A percentile compares a stretch with the other conserved stretches of the same genome.
phyloP scores from a whole-genome alignment of 2,888 invertebrate species.

The Venusia cambrica region DNA sequence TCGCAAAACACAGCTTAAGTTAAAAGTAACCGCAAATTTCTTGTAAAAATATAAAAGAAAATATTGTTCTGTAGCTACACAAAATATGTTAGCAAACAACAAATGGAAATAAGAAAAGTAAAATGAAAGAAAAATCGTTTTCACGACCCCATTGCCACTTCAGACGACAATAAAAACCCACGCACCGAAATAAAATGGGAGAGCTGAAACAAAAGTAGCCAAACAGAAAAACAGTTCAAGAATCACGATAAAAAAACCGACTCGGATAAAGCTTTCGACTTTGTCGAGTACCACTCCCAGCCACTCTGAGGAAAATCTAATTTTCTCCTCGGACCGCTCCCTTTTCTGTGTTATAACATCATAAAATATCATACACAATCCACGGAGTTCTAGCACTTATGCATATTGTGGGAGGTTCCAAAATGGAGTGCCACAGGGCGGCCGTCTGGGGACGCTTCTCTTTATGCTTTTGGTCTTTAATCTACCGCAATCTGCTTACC shows the following conservation, averaged over 20 bases:
- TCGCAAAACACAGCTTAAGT: too few species aligned
- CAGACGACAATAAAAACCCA: conserved; percentile 51
- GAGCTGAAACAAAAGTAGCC: conserved; percentile 62
- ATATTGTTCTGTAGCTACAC: conserved; percentile 11
- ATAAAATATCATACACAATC: conserved; percentile 60
- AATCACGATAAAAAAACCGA: conserved; percentile 61
- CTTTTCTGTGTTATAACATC: conserved; percentile 58
- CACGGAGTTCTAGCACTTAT: conserved; percentile 65
- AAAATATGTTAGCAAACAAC: conserved; percentile 35
- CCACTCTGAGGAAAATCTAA: conserved; percentile 74
- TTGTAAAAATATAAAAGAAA: too few species aligned
- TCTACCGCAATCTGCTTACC: conserved; percentile 80
- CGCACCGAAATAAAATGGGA: conserved; percentile 59
- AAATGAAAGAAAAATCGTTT: conserved; percentile 42
- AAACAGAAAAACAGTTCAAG: conserved; percentile 65
- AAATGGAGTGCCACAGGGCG: conserved; percentile 56
- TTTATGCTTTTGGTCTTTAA: conserved; percentile 78
- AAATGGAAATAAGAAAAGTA: conserved; percentile 30
- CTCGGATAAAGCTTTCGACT: conserved; percentile 68
- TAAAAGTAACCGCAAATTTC: too few species aligned
- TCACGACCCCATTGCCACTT: conserved; percentile 41
- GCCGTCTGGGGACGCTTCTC: conserved; percentile 51
- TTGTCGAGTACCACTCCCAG: conserved; percentile 66
- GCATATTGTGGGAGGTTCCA: conserved; percentile 59
- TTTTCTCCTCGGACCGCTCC: conserved; percentile 69